Evolutionary conservation across 92 coral and sea anemone species (phyloP), one percentile per base, ranked within the genome.

Genomic region (Hydrozoanthus gracilis): DNA sequence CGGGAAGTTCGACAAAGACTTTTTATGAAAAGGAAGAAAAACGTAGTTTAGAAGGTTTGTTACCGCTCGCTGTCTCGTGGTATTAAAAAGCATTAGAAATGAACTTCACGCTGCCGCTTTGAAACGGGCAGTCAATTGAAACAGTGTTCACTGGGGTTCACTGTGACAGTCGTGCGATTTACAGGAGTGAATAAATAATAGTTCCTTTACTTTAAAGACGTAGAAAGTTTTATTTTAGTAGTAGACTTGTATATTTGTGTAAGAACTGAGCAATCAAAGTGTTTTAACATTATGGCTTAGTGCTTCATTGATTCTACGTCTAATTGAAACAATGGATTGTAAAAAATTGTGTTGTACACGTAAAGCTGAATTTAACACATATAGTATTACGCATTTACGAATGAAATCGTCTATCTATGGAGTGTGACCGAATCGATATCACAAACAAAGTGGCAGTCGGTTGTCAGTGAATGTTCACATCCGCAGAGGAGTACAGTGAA

Each of bases 191-290:
- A 27, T 27, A 27, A 27, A 27, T 2, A 27, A 50, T 48, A 20
- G 79, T 78, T 78, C 69, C 44, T 60, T 69, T n/a, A 69, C 83
- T 78, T 13, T 78, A 78, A 5, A 45, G 47, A 60, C 83, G 14
- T 35, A 78, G 55, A 78, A 78, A 78, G 13, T 18, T 45, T 51
- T 18, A 15, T 60, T 78, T 60, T 44, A 35, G 55, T 56, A 70
- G 83, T 60, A 78, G 39, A 27, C 39, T 27, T 51, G 71, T 78
- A 15, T 70, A 78, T 78, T 10, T 58, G 35, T 78, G 44, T 64
- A 45, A 60, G 14, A 78, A 78, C 17, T 78, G 83, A 78, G 71
- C 83, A 78, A 78, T 78, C 83, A 56, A 49, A 47, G 54, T 51
- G 16, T 5, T 3, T 48, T 47, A 44, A 17, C 48, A 44, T 68